Percentiles rank a stretch among this genome's conserved stretches.
Evolutionary conservation across 2,888 invertebrate species (phyloP).

Genomic region (Cheiracanthium punctorium): DNA sequence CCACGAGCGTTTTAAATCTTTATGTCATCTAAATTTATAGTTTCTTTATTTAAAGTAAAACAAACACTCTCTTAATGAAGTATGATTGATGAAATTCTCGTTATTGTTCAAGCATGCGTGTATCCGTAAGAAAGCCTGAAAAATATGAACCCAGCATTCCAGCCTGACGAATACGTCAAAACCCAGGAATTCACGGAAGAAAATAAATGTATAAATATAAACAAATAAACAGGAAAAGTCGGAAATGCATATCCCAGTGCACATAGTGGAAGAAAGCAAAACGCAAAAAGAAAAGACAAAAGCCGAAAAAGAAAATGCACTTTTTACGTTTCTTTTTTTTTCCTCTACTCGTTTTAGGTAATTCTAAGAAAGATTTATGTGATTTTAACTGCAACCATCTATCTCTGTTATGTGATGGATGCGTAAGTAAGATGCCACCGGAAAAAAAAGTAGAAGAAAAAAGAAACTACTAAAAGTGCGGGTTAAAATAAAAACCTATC

Average conservation of each 20-base stretch:
- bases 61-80: too few species aligned
- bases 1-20: too few species aligned
- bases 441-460: neutral
- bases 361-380: neutral
- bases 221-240: neutral
- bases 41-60: too few species aligned
- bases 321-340: neutral
- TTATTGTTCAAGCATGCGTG: too few species aligned
- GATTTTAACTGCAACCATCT: neutral
- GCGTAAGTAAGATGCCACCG: neutral
- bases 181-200: neutral
- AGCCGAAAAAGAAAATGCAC: neutral
- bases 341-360: neutral
- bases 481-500: too few species aligned
- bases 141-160: neutral
- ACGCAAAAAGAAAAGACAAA: too few species aligned
- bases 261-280: neutral
- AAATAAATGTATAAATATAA: neutral
- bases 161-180: neutral
- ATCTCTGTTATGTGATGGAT: neutral
- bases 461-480: too few species aligned
- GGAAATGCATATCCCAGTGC: neutral
- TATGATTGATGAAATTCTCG: too few species aligned
- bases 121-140: too few species aligned
- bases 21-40: too few species aligned